Conservation (phyloP, 2,113 vertebrate species). For the Gymnarchus niloticus region DNA sequence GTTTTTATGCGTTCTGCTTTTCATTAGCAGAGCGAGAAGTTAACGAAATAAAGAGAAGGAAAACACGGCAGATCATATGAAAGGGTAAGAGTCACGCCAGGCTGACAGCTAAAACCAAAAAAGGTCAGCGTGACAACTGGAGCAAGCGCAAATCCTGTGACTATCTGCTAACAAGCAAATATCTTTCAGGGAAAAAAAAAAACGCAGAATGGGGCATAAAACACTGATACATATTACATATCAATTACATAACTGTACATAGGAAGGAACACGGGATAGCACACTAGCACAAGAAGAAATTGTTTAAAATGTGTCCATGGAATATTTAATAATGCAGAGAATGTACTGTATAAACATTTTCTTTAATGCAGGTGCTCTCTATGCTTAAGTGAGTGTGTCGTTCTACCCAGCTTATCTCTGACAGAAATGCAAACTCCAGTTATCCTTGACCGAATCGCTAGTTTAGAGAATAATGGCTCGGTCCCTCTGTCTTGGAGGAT, state of each 20-base stretch:
- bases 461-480: slow-evolving; percentile 30
- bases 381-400: neutral
- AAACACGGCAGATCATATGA: neutral
- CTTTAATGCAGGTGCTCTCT: neutral
- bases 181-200: slow-evolving; percentile 12
- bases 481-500: slow-evolving; percentile 4
- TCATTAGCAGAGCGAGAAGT: neutral
- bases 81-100: neutral
- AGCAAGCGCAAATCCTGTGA: slow-evolving; percentile 12
- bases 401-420: slow-evolving; percentile 10
- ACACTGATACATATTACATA: neutral
- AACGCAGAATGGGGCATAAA: too few relatives aligned
- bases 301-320: neutral
- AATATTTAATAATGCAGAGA: slow-evolving; percentile 11
- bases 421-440: slow-evolving; percentile 17
- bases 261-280: neutral
- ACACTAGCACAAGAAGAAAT: neutral
- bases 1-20: neutral
- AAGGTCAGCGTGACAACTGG: slow-evolving; percentile 4
- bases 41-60: neutral
- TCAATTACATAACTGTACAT: neutral
- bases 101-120: neutral
- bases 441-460: slow-evolving; percentile 10
- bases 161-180: slow-evolving; percentile 15
- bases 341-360: neutral